Evolutionary conservation across 2,113 vertebrate species (phyloP), one percentile per base, ranked within the genome.

Genomic region (Lagopus leucura): DNA sequence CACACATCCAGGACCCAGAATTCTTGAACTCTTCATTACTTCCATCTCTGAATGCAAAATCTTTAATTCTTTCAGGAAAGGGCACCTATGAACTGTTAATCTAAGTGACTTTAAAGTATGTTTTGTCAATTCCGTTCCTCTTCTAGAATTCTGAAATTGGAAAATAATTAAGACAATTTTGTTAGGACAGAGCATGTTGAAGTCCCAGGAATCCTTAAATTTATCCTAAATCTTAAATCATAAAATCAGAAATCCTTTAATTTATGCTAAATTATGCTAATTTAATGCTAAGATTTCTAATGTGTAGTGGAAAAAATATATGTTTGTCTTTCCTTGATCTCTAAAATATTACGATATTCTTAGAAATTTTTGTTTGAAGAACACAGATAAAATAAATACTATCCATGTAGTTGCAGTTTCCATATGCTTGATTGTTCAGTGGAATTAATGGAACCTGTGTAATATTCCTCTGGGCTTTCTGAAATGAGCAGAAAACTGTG

Each of bases 21-120:
- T 83, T 94, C 92, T 86, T 70, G 60, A 93, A 73, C 43, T 86
- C 57, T 74, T 83, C 88, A 76, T 86, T 90, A 81, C 79, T 90
- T 61, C 80, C 90, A 72, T 72, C 65, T 90, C 76, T 83, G 57
- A 86, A 63, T 40, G 36, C 87, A 73, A 87, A 89, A 72, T 45
- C 27, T 16, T 81, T 91, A 71, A 75, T 93, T 92, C 45, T 83
- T 86, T 52, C 36, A 52, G 40, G 86, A 91, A 88, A 88, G 64
- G 50, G 21, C 77, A 57, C 38, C 34, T 58, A 13, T 78, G 72
- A 74, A 54, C 27, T 42, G 40, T 80, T 67, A 72, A 91, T 70
- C 34, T 20, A 55, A 64, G 17, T 36, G 34, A 80, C 0, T 55
- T 47, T 5, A n/a, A 70, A 65, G 70, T 54, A 2, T 15, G 4